phyloP scores from a whole-genome alignment of 1,140 invertebrate species.

The Cheumatopsyche charites region DNA sequence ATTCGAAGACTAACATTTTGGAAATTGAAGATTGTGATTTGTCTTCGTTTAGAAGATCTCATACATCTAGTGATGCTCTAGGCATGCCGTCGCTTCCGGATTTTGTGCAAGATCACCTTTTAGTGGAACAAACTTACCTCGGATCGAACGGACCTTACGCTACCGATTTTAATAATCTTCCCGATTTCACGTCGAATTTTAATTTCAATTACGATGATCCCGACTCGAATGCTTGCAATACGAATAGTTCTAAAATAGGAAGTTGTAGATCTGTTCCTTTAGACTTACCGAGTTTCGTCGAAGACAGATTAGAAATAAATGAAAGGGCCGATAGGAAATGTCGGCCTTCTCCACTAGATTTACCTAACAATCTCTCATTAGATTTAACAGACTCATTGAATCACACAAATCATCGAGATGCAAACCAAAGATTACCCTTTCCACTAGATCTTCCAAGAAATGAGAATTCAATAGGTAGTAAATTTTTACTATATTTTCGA shows the following conservation, averaged over 20 bases:
- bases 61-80: constrained; percentile 56
- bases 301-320: constrained; percentile 18
- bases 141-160: constrained; percentile 57
- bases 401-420: constrained; percentile 52
- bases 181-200: constrained; percentile 65
- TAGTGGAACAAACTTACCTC: constrained; percentile 66
- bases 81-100: constrained; percentile 65
- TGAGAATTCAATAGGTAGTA: constrained; percentile 50
- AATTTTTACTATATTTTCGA: neutral
- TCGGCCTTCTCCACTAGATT: constrained; percentile 52
- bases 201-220: constrained; percentile 45
- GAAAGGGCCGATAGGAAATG: constrained; percentile 14
- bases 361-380: constrained; percentile 54
- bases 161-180: constrained; percentile 63
- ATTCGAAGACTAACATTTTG: constrained; percentile 57
- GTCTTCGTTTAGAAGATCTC: constrained; percentile 56
- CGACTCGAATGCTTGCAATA: neutral
- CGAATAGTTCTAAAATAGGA: neutral
- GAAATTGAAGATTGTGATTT: constrained; percentile 54
- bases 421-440: constrained; percentile 55
- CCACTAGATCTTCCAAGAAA: constrained; percentile 58
- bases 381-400: constrained; percentile 60
- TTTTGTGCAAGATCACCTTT: constrained; percentile 71
- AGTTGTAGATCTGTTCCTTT: constrained; percentile 37
- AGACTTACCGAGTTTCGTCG: constrained; percentile 29